Conservation (phyloP, 2,113 vertebrate genomes). For the Neotragus moschatus region DNA sequence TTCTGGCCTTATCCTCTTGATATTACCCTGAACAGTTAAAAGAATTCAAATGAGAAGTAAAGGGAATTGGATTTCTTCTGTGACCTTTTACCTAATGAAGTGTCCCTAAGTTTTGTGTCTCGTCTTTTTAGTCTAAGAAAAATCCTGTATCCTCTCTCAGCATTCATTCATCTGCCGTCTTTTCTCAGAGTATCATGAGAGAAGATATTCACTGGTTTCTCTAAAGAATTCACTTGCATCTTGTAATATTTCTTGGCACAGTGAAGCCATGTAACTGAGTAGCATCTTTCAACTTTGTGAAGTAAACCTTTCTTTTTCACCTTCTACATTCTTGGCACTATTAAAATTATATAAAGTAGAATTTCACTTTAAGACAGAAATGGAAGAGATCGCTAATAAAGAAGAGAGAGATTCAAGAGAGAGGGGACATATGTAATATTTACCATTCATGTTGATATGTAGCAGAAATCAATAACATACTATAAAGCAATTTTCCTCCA, state of each 20-base stretch:
- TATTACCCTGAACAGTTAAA: slow-evolving; percentile 60
- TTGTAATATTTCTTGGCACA: slow-evolving; percentile 34
- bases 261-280: background rate
- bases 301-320: background rate
- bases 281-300: background rate
- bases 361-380: background rate
- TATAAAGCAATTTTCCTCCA: background rate
- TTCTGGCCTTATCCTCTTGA: slow-evolving; percentile 53
- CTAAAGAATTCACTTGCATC: background rate
- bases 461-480: background rate
- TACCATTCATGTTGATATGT: background rate
- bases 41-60: slow-evolving; percentile 61
- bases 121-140: slow-evolving; percentile 43
- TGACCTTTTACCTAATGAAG: slow-evolving; percentile 77
- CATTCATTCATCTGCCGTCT: background rate
- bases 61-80: slow-evolving; percentile 67
- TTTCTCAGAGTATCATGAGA: slow-evolving; percentile 41
- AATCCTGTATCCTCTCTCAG: slow-evolving; percentile 13
- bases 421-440: background rate
- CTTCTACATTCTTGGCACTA: background rate
- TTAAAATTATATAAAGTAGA: background rate
- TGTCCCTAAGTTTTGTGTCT: slow-evolving; percentile 27
- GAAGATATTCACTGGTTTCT: slow-evolving; percentile 44
- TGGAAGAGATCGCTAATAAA: background rate
- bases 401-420: background rate